Percentiles rank a stretch among this genome's conserved stretches.
Evolutionary conservation across 1,140 invertebrate genomes (phyloP).

Genomic region (Bicyclus anynana): DNA sequence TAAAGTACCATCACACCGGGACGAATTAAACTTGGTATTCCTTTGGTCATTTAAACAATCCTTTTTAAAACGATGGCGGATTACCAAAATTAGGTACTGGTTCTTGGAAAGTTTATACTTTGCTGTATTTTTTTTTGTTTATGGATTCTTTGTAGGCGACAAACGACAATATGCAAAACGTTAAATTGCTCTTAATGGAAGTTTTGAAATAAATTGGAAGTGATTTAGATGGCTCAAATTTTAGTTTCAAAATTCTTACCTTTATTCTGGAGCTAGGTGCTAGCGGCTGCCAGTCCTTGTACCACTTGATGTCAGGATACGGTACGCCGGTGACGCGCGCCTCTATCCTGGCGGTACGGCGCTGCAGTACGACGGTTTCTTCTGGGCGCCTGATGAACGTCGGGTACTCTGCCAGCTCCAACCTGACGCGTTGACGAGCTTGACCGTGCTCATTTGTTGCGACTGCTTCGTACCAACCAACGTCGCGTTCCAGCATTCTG

Average conservation of each 20-base stretch:
- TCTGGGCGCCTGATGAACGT: slow-evolving; percentile 91
- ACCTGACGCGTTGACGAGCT: slow-evolving; percentile 87
- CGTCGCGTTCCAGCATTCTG: slow-evolving; percentile 92
- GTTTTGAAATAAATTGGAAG: no score
- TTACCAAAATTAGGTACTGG: no score
- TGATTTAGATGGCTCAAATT: not conserved
- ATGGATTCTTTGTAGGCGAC: no score
- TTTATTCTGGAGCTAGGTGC: slow-evolving; percentile 88
- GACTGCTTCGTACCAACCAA: slow-evolving; percentile 95
- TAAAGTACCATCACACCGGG: no score
- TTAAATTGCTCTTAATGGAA: no score
- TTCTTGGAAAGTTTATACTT: no score
- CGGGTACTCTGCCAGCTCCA: slow-evolving; percentile 95
- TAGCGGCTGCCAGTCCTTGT: slow-evolving; percentile 96
- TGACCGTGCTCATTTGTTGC: slow-evolving; percentile 96
- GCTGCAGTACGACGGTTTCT: slow-evolving; percentile 86
- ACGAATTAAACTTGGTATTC: no score
- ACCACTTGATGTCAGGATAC: slow-evolving; percentile 97
- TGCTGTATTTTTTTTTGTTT: no score
- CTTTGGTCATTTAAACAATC: no score
- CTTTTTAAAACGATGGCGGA: no score
- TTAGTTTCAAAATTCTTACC: slow-evolving; percentile 62
- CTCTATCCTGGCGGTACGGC: slow-evolving; percentile 86
- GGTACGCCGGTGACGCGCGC: slow-evolving; percentile 94
- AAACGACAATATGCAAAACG: no score